Conservation (phyloP, 2,113 vertebrate genomes). For the Redunca redunca region DNA sequence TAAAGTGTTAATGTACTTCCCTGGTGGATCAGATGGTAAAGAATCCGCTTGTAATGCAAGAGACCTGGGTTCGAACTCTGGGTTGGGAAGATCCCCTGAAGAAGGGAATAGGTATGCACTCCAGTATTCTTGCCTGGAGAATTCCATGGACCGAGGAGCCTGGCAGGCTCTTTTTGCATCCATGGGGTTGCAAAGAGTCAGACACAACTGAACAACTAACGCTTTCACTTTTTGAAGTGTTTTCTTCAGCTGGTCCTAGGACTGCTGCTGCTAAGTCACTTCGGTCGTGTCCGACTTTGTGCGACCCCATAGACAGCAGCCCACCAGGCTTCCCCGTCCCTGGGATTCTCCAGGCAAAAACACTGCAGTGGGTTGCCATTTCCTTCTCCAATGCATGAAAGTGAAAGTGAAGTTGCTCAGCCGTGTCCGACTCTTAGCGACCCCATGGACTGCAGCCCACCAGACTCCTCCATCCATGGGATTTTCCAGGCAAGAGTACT, state of each 20-base stretch:
- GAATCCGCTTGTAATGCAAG: neutral
- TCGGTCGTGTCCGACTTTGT: no score
- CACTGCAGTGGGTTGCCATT: no score
- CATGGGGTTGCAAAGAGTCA: neutral
- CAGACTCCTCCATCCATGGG: no score
- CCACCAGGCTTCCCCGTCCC: no score
- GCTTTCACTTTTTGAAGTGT: neutral
- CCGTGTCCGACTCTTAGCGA: no score
- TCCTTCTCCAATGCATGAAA: no score
- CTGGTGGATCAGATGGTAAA: neutral
- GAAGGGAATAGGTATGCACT: neutral
- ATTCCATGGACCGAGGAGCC: neutral
- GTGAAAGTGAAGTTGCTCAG: no score
- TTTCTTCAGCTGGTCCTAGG: accelerated
- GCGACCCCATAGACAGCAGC: no score
- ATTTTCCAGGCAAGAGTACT: no score
- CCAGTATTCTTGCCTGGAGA: neutral
- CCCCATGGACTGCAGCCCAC: no score
- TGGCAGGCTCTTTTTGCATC: neutral
- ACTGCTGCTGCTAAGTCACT: no score
- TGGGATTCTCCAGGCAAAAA: no score
- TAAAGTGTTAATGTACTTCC: neutral
- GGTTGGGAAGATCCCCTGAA: neutral
- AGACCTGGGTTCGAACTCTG: neutral
- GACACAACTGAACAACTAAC: neutral